Base-by-base conservation (phyloP, 2,888 invertebrate genomes). In the Drosophila falleni region DNA sequence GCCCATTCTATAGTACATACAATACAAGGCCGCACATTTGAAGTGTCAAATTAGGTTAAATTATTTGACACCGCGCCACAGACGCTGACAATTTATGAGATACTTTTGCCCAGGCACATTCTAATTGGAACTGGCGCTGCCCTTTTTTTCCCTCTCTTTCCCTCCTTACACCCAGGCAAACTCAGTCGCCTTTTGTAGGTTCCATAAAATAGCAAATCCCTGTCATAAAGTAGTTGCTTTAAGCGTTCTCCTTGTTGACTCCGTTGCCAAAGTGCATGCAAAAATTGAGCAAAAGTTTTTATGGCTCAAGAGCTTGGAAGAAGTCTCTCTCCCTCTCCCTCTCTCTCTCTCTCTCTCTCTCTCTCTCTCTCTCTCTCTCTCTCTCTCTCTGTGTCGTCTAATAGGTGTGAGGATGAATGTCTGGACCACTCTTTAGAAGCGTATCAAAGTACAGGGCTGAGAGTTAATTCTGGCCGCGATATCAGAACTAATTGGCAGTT, bases 11-110 rank as follows among this genome's bases (percentile, higher is more conserved):
- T 10, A 37, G 35, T 16, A 60, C 63, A 50, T 29, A 60, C 68
- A 50, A 42, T 33, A 61, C 56, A 50, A 73, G 51, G 64, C 80
- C 63, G 73, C 76, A 78, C 72, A 79, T 80, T 81, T 85, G 79
- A 87, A 87, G 82, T 91, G 90, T 84, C 89, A 90, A 91, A 90
- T 90, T 91, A 90, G 90, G 90, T 89, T 90, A 90, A 88, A 91
- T 89, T 89, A 89, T 88, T 89, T 91, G 87, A 89, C 88, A 90
- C 81, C 75, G 64, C 56, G 63, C 67, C 83, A 65, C 79, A 85
- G 71, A 64, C 69, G 67, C 63, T 61, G 53, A 66, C 74, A 84
- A 89, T 89, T 84, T 87, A 89, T 87, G 89, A 63, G 84, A 37
- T 51, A 54, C 73, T 61, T 71, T 47, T 33, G 53, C 60, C 65